Evolutionary conservation across 2,797 vertebrate species (phyloP).

Genomic region (Sparus aurata): DNA sequence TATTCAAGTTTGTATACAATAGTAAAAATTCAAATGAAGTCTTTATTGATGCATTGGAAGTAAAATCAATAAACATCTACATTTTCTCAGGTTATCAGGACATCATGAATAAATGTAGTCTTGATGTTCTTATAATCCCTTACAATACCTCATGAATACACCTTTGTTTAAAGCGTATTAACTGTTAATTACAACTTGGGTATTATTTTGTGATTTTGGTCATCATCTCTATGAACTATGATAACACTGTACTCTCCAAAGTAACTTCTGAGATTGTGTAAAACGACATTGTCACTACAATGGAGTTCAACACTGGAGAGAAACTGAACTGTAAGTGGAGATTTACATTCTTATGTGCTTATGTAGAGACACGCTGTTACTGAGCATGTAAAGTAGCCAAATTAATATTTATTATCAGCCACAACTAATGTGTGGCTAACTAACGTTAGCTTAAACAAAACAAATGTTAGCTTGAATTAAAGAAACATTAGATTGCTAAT

Average conservation of each 20-base stretch:
- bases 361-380: neutral
- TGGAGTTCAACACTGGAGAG: neutral
- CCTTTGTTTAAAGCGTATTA: neutral
- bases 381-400: neutral
- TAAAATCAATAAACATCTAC: constrained; percentile 7
- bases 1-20: neutral
- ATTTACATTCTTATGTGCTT: neutral
- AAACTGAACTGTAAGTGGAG: neutral
- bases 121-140: neutral
- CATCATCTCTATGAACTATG: neutral
- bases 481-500: neutral
- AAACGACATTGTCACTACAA: too few species aligned
- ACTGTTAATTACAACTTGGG: neutral
- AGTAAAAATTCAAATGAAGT: neutral
- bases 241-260: neutral
- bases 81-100: neutral
- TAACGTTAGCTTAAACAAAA: too few species aligned
- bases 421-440: neutral
- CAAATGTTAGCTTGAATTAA: too few species aligned
- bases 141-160: neutral
- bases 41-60: neutral
- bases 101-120: neutral
- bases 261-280: neutral
- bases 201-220: neutral
- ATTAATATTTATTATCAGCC: neutral